Base-by-base conservation (phyloP, 2,888 invertebrate genomes). In the Synergus laeviventris region DNA sequence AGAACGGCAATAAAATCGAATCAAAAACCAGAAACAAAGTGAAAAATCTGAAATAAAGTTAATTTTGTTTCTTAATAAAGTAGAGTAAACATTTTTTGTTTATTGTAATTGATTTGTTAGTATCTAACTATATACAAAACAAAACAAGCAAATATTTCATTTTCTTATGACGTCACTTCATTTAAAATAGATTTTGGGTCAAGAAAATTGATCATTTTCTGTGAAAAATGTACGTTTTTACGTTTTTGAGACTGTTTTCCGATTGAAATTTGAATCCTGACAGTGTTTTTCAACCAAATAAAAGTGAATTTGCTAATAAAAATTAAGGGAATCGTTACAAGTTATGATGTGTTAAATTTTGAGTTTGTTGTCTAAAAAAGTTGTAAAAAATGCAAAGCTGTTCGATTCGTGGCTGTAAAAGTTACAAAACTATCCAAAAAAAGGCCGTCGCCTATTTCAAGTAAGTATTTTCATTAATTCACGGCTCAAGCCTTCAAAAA, bases 321-420 rank as follows among this genome's bases (percentile, higher is more conserved):
- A 39, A 36, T 7, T 5, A 38, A 18, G 38, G 4, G 42, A 39
- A 39, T 39, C 7, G 21, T 42, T 42, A 16, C 8, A 16, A 56
- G 36, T 49, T 21, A 42, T 11, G 21, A 74, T 74, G 74, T 74
- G 9, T 59, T 59, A 9, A 74, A 49, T 16, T 56, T 56, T 38
- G 18, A 16, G 4, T 12, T 8, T 24, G 14, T 16, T 31, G 74
- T 16, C 24, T 12, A 24, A 59, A 18, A 38, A 54, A 74, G 39
- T 14, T 36, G 21, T 36, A 18, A 76, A 76, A 42, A 74, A 80
- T 81, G 81, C 75, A 76, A 75, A 75, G 79, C 45, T 84, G 82
- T 75, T 84, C 82, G 21, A 74, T 83, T 70, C 66, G 59, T 36
- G 81, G 78, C 4, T 83, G 84, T 31, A 77, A 82, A 18, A 83